Evolutionary conservation across 2,797 vertebrate species (phyloP), one percentile per base, ranked within the genome.

Genomic region (Aldrovandia affinis): DNA sequence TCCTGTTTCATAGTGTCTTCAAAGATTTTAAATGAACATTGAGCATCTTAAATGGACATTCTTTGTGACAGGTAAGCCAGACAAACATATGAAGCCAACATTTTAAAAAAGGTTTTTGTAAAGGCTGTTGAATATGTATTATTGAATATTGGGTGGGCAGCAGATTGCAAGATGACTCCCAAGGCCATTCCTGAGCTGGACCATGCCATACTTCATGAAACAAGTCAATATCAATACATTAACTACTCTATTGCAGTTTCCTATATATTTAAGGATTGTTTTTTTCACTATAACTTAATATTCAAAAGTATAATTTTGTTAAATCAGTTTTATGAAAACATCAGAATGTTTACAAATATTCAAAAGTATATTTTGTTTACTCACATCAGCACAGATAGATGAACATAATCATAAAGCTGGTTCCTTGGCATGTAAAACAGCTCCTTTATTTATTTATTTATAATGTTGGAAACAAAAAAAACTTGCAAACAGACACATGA

Each of bases 191-290:
- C 73, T 50, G 25, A 47, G 33, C 39, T 78, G 39, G 20, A n/a
- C 73, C 44, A 44, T 33, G 28, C 63, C 14, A 28, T 33, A 3
- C 63, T 65, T 65, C 12, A 33, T 30, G 4, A 28, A 33, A 33
- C 28, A 30, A 65, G 28, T 65, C 28, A 61, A 33, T 65, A 65
- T 65, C 63, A 65, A 2, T 28, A 65, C 63, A 61, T 50, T 47
- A 63, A 63, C 42, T n/a, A 30, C 25, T 33, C 39, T 42, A 14
- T 81, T 22, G 30, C 54, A 33, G 79, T 61, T 14, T 73, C 65
- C 0, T 82, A 63, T 54, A 82, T 83, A 25, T 83, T 73, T 83
- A 55, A 39, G n/a, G 12, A 47, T n/a, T n/a, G n/a, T n/a, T n/a
- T n/a, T n/a, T n/a, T n/a, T n/a, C n/a, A n/a, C n/a, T n/a, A n/a